These are phyloP conservation scores for Halcyon malimbica DNA, from an alignment of 2,113 vertebrate genomes.

Conservation along the genomic window DNA sequence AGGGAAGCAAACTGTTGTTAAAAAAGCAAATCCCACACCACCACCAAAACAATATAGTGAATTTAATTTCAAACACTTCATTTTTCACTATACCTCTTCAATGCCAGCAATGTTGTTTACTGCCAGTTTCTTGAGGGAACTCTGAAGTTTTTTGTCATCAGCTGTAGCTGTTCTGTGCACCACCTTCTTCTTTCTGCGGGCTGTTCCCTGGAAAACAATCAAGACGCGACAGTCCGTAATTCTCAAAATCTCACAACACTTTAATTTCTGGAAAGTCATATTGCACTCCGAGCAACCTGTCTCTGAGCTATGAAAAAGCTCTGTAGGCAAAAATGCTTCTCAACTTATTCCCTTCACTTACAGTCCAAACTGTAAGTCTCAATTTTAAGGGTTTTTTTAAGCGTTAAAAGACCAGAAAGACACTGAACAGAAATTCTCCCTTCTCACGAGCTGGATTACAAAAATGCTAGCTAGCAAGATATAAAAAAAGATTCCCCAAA, in stretches of 20 bases:
- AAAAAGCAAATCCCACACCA: neutral
- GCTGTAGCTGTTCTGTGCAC: slow-evolving; percentile 98
- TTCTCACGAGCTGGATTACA: neutral
- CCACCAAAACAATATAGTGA: neutral
- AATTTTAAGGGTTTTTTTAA: neutral
- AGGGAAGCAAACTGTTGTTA: neutral
- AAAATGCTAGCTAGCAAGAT: neutral
- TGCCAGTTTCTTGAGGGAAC: slow-evolving; percentile 96
- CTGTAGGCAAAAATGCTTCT: neutral
- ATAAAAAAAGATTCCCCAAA: fast-evolving
- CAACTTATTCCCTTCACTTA: neutral
- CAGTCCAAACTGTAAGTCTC: neutral
- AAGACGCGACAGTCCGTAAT: neutral
- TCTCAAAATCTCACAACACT: neutral
- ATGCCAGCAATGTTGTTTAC: slow-evolving; percentile 99
- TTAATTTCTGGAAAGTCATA: neutral
- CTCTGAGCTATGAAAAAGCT: neutral
- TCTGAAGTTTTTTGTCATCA: slow-evolving; percentile 98
- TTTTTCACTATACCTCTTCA: slow-evolving; percentile 86
- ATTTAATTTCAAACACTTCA: neutral
- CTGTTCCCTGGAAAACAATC: slow-evolving; percentile 85
- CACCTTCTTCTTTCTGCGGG: slow-evolving; percentile 99
- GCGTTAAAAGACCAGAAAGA: neutral
- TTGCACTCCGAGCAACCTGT: neutral
- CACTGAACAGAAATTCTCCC: neutral